Evolutionary conservation across 2,888 invertebrate genomes (phyloP), one percentile per base, ranked within the genome.

Genomic region (Caprella mutica): DNA sequence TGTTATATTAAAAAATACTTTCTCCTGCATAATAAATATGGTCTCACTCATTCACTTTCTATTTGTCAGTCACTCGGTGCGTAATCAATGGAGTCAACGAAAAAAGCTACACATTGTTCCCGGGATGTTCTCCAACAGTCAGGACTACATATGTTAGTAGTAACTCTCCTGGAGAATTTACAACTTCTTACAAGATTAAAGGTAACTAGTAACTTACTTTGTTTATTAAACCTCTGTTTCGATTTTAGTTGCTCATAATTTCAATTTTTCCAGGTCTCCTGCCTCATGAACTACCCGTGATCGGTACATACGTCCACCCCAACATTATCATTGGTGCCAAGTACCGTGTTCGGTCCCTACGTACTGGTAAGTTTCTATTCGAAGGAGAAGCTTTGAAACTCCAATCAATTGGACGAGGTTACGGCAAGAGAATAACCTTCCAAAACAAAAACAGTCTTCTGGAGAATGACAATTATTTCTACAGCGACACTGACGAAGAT

Each of bases 391-490:
- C 82, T 44, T 71, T 83, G 56, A 72, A 78, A 51, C 74, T 86
- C 35, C 74, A 79, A 58, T 80, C 80, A 40, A 76, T 85, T 63
- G 85, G 85, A 9, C 79, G 82, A 76, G 85, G 86, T 19, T 86
- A 85, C 68, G 85, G 84, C 27, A 85, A 85, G 70, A 77, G 85
- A 50, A 75, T 86, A 58, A 83, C 83, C 1, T 85, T 85, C 73
- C 77, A 57, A 12, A 79, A 80, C 3, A n/a, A n/a, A n/a, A 77
- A 81, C 66, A 66, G 65, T 43, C 69, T 69, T 23, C 76, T 77
- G 35, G 76, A 82, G 43, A 83, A 83, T 73, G 76, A 79, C 63
- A 82, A 83, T 70, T 84, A 81, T 72, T 85, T 86, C 75, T 86
- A 85, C 83, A 82, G 83, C 24, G 86, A 86, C 73, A 85, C 83